These are phyloP conservation scores for Megaustenia siamemsis DNA, from an alignment of 2,888 invertebrate species.

Conservation along the genomic window DNA sequence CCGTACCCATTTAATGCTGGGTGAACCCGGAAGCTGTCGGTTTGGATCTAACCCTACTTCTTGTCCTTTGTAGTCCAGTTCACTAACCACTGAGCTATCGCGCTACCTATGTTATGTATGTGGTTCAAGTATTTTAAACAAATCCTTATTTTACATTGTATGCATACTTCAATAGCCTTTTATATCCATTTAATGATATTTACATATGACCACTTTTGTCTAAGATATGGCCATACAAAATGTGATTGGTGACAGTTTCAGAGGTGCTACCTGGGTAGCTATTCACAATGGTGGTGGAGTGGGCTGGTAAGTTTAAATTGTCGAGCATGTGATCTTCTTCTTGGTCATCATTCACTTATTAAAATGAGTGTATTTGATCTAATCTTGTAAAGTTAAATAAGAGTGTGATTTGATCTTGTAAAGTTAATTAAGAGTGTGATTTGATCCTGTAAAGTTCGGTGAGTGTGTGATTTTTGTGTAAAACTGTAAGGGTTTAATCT, in stretches of 20 bases:
- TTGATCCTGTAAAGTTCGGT: background rate
- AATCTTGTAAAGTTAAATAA: background rate
- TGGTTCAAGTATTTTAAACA: too few species aligned
- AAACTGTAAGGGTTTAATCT: background rate
- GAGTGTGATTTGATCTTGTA: background rate
- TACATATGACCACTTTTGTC: background rate
- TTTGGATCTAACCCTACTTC: too few species aligned
- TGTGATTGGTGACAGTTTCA: constrained; percentile 83
- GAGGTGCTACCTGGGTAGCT: constrained; percentile 85
- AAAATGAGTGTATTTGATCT: too few species aligned
- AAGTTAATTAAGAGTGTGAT: background rate
- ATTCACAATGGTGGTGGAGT: constrained; percentile 84
- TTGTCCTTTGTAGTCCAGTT: too few species aligned
- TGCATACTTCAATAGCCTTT: too few species aligned
- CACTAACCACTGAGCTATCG: too few species aligned
- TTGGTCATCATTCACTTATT: too few species aligned
- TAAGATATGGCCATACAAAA: constrained; percentile 84
- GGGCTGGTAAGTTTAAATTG: constrained; percentile 81
- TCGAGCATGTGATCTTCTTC: background rate
- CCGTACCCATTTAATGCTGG: too few species aligned
- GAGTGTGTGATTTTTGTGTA: too few species aligned
- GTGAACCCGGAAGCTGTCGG: too few species aligned
- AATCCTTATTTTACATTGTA: too few species aligned
- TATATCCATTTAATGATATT: background rate
- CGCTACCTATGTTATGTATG: too few species aligned